Base-by-base conservation (phyloP, 2,113 vertebrate species). In the Hepsetus odoe region DNA sequence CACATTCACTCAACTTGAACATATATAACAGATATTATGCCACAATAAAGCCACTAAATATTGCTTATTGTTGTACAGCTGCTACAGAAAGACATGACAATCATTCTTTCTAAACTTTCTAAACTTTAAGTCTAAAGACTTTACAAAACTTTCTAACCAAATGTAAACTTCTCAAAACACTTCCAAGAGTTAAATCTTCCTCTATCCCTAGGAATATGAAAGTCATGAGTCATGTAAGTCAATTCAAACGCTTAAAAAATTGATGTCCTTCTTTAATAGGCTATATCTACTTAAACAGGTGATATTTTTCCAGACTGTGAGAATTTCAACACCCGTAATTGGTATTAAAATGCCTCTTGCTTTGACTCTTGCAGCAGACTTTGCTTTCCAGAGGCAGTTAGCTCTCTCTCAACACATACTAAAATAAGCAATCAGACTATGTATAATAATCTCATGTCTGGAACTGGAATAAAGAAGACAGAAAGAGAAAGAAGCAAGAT, bases 401-500 rank as follows among this genome's bases (percentile, higher is more conserved):
- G 32, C 65, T 44, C 26, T 26, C 61, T 32, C 14, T 65, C 5
- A 30, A 58, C 13, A 69, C 4, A 33, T 40, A 28, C 51, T 0
- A 42, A 20, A 55, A 8, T 0, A 16, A 11, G 5, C n/a, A 16
- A 55, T 28, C 6, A 67, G 38, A 69, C 35, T 5, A 2, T 16
- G 30, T 13, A 56, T 32, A 42, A 49, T 77, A 16, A 67, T 77
- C 20, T 58, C 26, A 42, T 42, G 22, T 64, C 18, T 68, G 33
- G 22, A 40, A 67, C 35, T 42, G 10, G 2, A 55, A 6, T 55
- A 16, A 40, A 32, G 24, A 13, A 28, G 64, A 11, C 10, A 62
- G 26, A 40, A 32, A 20, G 33, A 67, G 30, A 76, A 42, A 66
- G 51, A 55, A 76, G 22, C 11, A 58, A 76, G 74, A 56, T 58